A percentile compares a stretch with the other conserved stretches of the same genome.
Conservation (phyloP, 2,888 invertebrate genomes). For the Chesias legatella region DNA sequence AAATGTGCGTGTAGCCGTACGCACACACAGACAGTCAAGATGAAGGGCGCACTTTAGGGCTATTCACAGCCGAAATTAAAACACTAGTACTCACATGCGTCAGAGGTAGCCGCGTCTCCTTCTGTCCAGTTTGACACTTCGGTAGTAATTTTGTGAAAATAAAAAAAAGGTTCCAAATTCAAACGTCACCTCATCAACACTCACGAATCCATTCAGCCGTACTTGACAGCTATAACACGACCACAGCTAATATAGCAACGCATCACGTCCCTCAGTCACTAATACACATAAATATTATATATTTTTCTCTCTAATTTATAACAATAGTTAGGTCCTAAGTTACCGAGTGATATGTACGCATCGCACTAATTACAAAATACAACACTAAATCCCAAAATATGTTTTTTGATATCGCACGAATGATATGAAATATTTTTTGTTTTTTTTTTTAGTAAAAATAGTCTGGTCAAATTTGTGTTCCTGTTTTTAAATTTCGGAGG, state of each 20-base stretch:
- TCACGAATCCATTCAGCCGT: conserved; percentile 62
- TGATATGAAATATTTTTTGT: conserved; percentile 66
- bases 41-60: conserved; percentile 52
- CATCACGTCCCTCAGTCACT: conserved; percentile 64
- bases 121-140: conserved; percentile 79
- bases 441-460: conserved; percentile 64
- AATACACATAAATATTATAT: conserved; percentile 67
- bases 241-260: conserved; percentile 60
- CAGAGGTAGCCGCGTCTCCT: conserved; percentile 76
- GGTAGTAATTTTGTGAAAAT: conserved; percentile 74
- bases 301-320: conserved; percentile 53
- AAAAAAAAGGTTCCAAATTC: conserved; percentile 63
- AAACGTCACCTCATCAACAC: conserved; percentile 67
- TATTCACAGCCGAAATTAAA: conserved; percentile 12
- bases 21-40: conserved; percentile 54
- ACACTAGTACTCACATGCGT: conserved; percentile 69
- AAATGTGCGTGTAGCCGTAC: conserved; percentile 73
- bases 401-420: conserved; percentile 54
- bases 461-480: conserved; percentile 59
- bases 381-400: conserved; percentile 66
- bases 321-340: conserved; percentile 76
- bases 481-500: conserved; percentile 56
- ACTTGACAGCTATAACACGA: conserved; percentile 59
- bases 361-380: conserved; percentile 60
- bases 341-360: conserved; percentile 77